Evolutionary conservation across 2,797 vertebrate species (phyloP).

Genomic region (Gila robusta): DNA sequence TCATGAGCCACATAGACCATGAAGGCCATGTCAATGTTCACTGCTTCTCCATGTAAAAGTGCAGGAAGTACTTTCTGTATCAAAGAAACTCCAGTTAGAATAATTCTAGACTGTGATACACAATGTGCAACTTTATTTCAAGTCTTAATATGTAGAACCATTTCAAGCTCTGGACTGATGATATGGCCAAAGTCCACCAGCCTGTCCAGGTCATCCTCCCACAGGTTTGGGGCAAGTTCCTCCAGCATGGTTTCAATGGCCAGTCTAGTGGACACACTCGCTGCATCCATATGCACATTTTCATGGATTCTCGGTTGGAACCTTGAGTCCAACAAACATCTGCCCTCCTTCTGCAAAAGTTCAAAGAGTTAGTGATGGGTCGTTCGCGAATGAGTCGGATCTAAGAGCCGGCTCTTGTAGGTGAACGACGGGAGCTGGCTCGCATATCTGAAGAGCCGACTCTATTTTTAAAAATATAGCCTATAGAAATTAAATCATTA

Average conservation of each 20-base stretch:
- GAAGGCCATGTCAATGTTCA: conserved; percentile 81
- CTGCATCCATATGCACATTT: conserved; percentile 60
- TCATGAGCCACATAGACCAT: conserved; percentile 78
- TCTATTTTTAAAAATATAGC: too few relatives aligned
- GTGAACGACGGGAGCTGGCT: too few relatives aligned
- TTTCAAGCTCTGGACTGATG: conserved; percentile 86
- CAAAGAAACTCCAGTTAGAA: neutral
- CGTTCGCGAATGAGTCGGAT: too few relatives aligned
- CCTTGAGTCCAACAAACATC: conserved; percentile 80
- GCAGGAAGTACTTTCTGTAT: conserved; percentile 75
- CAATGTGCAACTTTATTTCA: neutral
- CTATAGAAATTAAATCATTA: too few relatives aligned
- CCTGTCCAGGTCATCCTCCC: conserved; percentile 86
- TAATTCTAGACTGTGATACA: neutral
- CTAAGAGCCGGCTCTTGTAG: too few relatives aligned
- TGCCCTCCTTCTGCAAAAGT: conserved; percentile 79
- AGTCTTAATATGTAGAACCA: conserved; percentile 71
- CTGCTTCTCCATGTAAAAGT: conserved; percentile 78
- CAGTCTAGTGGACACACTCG: conserved; percentile 76
- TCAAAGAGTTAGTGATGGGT: too few relatives aligned
- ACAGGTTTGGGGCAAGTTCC: conserved; percentile 86
- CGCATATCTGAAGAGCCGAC: too few relatives aligned
- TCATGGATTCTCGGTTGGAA: conserved; percentile 72
- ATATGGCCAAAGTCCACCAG: conserved; percentile 87
- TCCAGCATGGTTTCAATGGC: conserved; percentile 87